Conservation (phyloP, 2,113 vertebrate species). For the Erythrolamprus reginae region DNA sequence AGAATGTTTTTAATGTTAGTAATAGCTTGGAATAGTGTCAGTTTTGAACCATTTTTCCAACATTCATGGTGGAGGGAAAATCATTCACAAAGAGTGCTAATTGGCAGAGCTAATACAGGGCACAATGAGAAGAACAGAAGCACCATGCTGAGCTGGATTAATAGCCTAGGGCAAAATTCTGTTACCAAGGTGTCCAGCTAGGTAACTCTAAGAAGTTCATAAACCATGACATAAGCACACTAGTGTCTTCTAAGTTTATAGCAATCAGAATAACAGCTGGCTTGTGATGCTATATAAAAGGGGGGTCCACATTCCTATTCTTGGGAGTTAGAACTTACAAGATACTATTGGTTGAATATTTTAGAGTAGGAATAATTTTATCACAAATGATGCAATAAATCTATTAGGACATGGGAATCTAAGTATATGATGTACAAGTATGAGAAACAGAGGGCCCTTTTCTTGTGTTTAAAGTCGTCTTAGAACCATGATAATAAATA, state of each 20-base stretch:
- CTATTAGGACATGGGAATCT: not conserved
- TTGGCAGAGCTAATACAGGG: not conserved
- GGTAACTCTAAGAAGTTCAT: not conserved
- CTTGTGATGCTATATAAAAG: not conserved
- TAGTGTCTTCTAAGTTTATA: not conserved
- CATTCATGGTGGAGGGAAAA: not conserved
- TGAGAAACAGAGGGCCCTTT: not conserved
- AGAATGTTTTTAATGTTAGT: slow-evolving; percentile 4
- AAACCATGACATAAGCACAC: not conserved
- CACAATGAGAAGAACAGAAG: not conserved
- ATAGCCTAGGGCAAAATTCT: not conserved
- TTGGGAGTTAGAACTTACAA: not conserved
- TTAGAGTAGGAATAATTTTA: not conserved
- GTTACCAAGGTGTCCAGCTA: not conserved
- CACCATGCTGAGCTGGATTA: not conserved
- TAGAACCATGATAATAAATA: not conserved
- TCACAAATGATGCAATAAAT: not conserved
- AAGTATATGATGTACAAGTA: not conserved
- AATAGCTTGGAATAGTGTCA: slow-evolving; percentile 18
- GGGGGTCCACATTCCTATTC: not conserved
- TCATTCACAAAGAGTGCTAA: not conserved
- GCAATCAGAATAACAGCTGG: not conserved
- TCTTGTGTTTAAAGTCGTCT: not conserved
- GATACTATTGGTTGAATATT: not conserved
- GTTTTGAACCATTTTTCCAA: slow-evolving; percentile 12